phyloP scores from a whole-genome alignment of 2,113 vertebrate species.

The Heloderma charlesbogerti region DNA sequence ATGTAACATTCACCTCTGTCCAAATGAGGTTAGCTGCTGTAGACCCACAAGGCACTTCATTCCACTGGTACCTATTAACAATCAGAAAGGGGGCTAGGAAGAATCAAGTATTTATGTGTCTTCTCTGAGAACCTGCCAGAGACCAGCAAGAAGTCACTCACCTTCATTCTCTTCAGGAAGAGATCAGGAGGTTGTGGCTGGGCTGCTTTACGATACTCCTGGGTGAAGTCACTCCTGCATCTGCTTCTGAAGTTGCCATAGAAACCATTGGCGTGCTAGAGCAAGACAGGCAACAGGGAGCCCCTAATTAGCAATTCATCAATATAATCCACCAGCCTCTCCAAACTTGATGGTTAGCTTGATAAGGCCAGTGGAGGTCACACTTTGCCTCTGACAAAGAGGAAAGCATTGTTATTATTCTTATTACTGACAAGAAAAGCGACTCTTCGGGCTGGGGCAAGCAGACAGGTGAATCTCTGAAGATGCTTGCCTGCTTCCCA shows the following conservation, averaged over 20 bases:
- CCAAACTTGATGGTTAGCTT: fast-evolving
- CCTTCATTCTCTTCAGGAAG: slow-evolving; percentile 65
- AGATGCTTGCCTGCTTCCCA: not conserved
- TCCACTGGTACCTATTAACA: not conserved
- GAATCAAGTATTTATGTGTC: not conserved
- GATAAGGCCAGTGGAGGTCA: not conserved
- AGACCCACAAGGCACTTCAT: not conserved
- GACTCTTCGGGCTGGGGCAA: not conserved
- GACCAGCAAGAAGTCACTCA: fast-evolving
- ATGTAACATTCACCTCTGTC: not conserved
- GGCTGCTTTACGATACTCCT: slow-evolving; percentile 69
- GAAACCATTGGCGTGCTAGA: slow-evolving; percentile 79
- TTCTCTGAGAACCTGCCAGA: not conserved
- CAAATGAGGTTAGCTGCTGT: not conserved
- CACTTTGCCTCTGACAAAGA: fast-evolving
- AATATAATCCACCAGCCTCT: fast-evolving
- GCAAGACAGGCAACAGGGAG: slow-evolving; percentile 57
- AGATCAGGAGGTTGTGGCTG: slow-evolving; percentile 72
- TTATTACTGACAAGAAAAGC: not conserved
- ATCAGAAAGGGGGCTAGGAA: not conserved
- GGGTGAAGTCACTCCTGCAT: slow-evolving; percentile 70
- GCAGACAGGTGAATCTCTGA: not conserved
- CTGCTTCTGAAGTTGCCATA: slow-evolving; percentile 79
- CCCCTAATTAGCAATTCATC: slow-evolving; percentile 42
- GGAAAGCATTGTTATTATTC: not conserved